phyloP scores from a whole-genome alignment of 2,888 invertebrate genomes.

The Diaphora mendica region DNA sequence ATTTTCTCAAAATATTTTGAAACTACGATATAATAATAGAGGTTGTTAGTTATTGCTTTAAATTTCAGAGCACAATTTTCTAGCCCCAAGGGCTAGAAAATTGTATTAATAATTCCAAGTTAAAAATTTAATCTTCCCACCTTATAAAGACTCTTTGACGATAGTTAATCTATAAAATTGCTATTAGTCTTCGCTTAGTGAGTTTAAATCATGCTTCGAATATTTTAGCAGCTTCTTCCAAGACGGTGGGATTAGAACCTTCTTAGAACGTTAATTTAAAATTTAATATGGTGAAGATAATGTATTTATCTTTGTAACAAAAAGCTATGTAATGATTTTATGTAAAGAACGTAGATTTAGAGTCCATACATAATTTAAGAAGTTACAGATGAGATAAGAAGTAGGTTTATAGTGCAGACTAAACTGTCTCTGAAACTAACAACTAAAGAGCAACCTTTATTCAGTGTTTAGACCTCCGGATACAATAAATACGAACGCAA shows the following conservation, averaged over 20 bases:
- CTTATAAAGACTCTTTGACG: conserved; percentile 30
- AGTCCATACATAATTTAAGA: background rate
- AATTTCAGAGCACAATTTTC: no score
- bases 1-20: conserved; percentile 9
- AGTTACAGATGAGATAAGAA: background rate
- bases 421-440: background rate
- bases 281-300: background rate
- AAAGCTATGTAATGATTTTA: background rate
- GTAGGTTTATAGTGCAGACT: background rate
- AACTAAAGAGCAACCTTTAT: background rate
- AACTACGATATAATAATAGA: conserved; percentile 21
- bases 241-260: background rate
- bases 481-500: background rate
- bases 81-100: conserved; percentile 31
- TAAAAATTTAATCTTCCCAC: conserved; percentile 41
- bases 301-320: background rate
- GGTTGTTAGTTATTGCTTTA: conserved; percentile 31
- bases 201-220: conserved; percentile 23
- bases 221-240: conserved; percentile 13
- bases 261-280: background rate
- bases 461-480: background rate
- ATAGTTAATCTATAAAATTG: conserved; percentile 27
- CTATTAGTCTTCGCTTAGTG: conserved; percentile 22
- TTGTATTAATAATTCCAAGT: conserved; percentile 37
- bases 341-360: background rate